phyloP scores from a whole-genome alignment of 2,888 invertebrate genomes.

The Patella ulyssiponensis region DNA sequence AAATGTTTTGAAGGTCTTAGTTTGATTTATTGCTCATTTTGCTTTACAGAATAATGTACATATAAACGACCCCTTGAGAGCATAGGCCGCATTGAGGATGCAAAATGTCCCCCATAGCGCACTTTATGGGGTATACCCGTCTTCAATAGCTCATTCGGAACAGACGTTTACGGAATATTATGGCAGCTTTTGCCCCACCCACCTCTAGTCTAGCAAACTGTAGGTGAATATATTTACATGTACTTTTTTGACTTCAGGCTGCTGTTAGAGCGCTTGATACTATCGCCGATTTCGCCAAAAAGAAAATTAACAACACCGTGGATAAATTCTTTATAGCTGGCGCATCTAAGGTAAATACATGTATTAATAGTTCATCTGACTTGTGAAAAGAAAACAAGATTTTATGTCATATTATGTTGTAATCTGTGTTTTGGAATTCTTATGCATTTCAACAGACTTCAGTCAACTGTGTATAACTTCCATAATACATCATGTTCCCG shows the following conservation, averaged over 20 bases:
- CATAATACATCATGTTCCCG: no score
- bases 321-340: conserved; percentile 56
- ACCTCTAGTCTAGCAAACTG: no score
- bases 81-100: no score
- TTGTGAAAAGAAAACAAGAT: not conserved
- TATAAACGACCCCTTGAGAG: no score
- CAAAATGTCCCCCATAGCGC: no score
- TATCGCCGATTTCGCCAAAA: conserved; percentile 39
- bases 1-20: not conserved
- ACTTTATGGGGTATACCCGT: no score
- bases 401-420: not conserved
- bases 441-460: not conserved
- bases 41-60: not conserved
- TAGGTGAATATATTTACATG: no score
- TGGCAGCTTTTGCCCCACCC: no score
- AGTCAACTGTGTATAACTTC: no score
- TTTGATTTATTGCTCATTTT: not conserved
- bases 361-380: not conserved
- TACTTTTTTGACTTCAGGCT: conserved; percentile 39
- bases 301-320: conserved; percentile 34
- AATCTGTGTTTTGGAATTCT: conserved; percentile 6
- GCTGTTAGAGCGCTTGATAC: conserved; percentile 55
- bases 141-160: no score
- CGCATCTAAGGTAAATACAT: conserved; percentile 57
- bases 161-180: no score